Base-by-base conservation (phyloP, 2,888 invertebrate genomes). In the Trissoscelio sp. region DNA sequence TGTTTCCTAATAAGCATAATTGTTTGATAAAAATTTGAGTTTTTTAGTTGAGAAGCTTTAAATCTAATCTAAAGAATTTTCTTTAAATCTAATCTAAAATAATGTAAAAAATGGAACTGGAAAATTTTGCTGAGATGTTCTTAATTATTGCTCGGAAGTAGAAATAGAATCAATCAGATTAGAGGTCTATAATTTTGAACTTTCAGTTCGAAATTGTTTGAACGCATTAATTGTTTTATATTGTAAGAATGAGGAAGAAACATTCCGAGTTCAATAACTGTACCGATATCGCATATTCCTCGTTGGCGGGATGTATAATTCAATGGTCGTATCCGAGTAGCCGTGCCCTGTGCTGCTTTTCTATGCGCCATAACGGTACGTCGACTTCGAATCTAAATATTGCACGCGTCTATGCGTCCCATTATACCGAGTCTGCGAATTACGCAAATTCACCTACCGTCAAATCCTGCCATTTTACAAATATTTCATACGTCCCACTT, bases 191-290 rank as follows among this genome's bases (percentile, higher is more conserved):
- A n/a, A n/a, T n/a, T n/a, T 31, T 57, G 55, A 69, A 57, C 37
- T 34, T 14, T 46, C 46, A 46, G 34, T 57, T 46, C 55, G 24
- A 51, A 53, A 73, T 53, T 22, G 55, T 74, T 18, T 44, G 5
- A 48, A 37, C 53, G 60, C 67, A 60, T 69, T 81, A 78, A 81
- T 81, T 78, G 74, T 74, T 74, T 58, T 12, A 75, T 39, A 57
- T 79, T 82, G 53, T 62, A 42, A 79, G 82, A 82, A 75, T 51
- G 75, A 79, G 82, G 82, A 82, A 79, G 79, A 75, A 53, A 11
- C 57, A 28, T 53, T 31, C 48, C n/a, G 62, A 82, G 79, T 73
- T 82, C 82, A 72, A 77, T 82, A 79, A 82, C 82, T 80, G 80
- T 83, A 80, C 74, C 70, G 80, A 83, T 83, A 70, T 64, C 74